Evolutionary conservation across 2,113 vertebrate genomes (phyloP), one percentile per base, ranked within the genome.

Genomic region (Gallinago jamesoni): DNA sequence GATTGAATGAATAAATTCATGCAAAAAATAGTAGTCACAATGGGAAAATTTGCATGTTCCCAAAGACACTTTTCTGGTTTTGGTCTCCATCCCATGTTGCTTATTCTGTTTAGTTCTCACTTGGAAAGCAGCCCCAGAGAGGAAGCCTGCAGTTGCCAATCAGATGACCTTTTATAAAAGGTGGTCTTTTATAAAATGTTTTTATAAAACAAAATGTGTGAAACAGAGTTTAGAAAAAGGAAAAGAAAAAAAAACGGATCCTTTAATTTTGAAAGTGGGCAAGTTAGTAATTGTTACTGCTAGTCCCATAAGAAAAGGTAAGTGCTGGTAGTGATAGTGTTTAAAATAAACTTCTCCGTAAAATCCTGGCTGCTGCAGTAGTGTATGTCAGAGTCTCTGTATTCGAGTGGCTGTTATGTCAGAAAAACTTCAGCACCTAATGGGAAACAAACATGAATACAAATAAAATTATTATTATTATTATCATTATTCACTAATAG

Each of bases 401-500:
- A 50, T 76, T 24, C 68, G 53, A 60, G 39, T 62, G 33, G 30
- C 59, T 92, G 59, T 69, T 94, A 69, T 24, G 59, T 85, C 55
- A 91, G 92, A 66, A 90, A 45, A 25, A 7, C 78, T 89, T 93
- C 70, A 90, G 47, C 60, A 52, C 27, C 52, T 59, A 89, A 62
- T 64, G 84, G 90, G 73, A 94, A 19, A 30, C 76, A 95, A 89
- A 83, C 30, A 43, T 30, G 39, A 83, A 67, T 9, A 35, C 47
- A 86, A 86, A 74, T 35, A 75, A 47, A 17, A 68, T 75, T 83
- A 52, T 85, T 93, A 73, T 48, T 92, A 23, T 77, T 89, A 77
- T 89, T 66, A 55, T 86, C 50, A 39, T 95, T 85, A 92, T 86
- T 94, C 52, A 60, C 45, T 92, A 89, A 75, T 41, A 89, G 80